phyloP scores from a whole-genome alignment of 2,797 vertebrate species.

The Chaenodraco wilsoni region DNA sequence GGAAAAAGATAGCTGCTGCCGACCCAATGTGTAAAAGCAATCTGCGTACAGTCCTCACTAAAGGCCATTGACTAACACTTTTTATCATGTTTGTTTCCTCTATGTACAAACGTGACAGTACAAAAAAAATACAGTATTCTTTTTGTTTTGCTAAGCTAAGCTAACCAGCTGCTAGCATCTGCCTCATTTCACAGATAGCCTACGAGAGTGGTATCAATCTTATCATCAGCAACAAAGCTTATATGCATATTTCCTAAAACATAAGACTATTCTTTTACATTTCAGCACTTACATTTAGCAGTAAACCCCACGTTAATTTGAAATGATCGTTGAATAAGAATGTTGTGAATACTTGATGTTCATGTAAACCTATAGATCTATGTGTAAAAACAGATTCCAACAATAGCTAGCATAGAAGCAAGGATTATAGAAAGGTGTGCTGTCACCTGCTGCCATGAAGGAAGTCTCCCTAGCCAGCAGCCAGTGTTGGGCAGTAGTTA shows the following conservation, averaged over 20 bases:
- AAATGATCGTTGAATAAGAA: background rate
- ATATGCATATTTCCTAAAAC: background rate
- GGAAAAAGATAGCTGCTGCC: background rate
- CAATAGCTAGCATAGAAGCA: background rate
- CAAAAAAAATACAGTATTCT: background rate
- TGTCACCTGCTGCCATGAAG: conserved; percentile 69
- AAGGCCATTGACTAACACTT: background rate
- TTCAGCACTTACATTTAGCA: background rate
- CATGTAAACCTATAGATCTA: background rate
- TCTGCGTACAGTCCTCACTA: background rate
- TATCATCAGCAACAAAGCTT: background rate
- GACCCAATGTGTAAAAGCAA: background rate
- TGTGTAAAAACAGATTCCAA: background rate
- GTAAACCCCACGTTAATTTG: background rate
- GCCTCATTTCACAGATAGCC: background rate
- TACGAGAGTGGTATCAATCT: background rate
- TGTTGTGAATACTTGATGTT: background rate
- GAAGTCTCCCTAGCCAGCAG: conserved; percentile 89
- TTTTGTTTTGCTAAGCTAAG: background rate
- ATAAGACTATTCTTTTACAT: background rate
- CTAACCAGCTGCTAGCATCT: background rate
- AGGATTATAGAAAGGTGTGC: background rate
- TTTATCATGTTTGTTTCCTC: background rate
- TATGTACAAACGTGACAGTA: background rate
- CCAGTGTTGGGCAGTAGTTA: conserved; percentile 93